Evolutionary conservation across 2,888 invertebrate genomes (phyloP), one percentile per base, ranked within the genome.

Genomic region (Callimorpha dominula): DNA sequence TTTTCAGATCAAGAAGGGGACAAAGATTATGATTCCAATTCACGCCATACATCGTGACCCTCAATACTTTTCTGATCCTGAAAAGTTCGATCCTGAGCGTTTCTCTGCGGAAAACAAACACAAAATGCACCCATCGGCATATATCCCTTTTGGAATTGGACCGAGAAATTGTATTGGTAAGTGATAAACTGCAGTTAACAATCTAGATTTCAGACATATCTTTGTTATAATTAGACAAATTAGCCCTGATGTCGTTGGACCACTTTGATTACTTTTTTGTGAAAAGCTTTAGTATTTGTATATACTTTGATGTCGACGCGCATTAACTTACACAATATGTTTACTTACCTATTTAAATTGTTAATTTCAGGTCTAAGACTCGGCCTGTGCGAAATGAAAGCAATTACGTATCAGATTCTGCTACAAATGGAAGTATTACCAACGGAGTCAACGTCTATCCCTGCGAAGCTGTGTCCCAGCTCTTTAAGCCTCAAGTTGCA

Each of bases 121-220:
- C 43, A 85, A 84, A 1, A 90, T 91, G n/a, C 75, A 83, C 14
- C 87, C 90, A 0, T 85, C 83, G 52, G 79, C 89, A 0, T 92
- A 90, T 68, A 75, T 88, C 62, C 92, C 92, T 8, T 92, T 92
- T 69, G 91, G 92, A 43, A n/a, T 81, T 54, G 92, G 92, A 1
- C 92, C 92, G 2, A 85, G 92, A 70, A 91, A 89, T 76, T 92
- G 92, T 75, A 89, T 92, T 20, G 92, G 92, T 92, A 78, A 85
- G 81, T 7, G 0, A 40, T 20, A 31, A 31, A 2, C 31, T 31
- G 31, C 31, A 31, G 31, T 31, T 31, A 31, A 31, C 31, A 31
- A 31, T 31, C 31, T 60, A 11, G 1, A 31, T 31, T 31, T 31
- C 1, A 31, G 31, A 31, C 31, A 31, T 31, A 31, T 31, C 31